Evolutionary conservation across 2,113 vertebrate species (phyloP).

Genomic region (Antennarius striatus): DNA sequence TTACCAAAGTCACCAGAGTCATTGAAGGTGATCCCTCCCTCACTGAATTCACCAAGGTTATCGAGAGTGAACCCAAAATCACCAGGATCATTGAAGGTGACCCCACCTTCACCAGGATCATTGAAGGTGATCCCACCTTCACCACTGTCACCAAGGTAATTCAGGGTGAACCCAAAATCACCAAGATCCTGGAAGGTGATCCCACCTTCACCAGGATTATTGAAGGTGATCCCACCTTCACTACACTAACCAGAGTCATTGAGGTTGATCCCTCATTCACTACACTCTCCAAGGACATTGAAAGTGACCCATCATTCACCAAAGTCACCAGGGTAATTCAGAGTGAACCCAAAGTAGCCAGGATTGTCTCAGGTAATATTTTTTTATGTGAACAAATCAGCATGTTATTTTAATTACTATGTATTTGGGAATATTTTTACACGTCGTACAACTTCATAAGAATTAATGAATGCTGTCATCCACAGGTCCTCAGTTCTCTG

Average conservation of each 20-base stretch:
- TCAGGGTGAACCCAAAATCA: slow-evolving; percentile 60
- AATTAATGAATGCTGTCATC: slow-evolving; percentile 32
- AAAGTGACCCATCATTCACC: slow-evolving; percentile 79
- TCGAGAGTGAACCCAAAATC: slow-evolving; percentile 72
- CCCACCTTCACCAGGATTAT: slow-evolving; percentile 60
- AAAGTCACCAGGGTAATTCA: slow-evolving; percentile 79
- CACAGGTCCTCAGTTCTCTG: slow-evolving; percentile 64
- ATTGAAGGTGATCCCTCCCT: slow-evolving; percentile 20
- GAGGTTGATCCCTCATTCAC: slow-evolving; percentile 68
- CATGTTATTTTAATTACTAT: neutral
- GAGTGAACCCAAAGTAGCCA: slow-evolving; percentile 79
- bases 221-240: slow-evolving; percentile 38
- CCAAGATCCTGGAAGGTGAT: slow-evolving; percentile 50
- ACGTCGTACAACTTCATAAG: neutral
- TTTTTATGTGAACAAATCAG: neutral
- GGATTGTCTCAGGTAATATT: slow-evolving; percentile 68
- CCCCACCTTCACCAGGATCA: slow-evolving; percentile 72
- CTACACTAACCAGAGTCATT: slow-evolving; percentile 62
- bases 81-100: slow-evolving; percentile 80
- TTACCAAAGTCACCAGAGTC: no score
- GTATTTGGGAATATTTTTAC: no score
- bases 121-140: no score
- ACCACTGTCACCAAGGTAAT: no score
- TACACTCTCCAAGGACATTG: slow-evolving; percentile 79
- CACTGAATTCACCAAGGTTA: slow-evolving; percentile 60